A percentile compares a stretch with the other conserved stretches of the same genome.
phyloP scores from a whole-genome alignment of 2,113 vertebrate genomes.

The Eulacestoma nigropectus region DNA sequence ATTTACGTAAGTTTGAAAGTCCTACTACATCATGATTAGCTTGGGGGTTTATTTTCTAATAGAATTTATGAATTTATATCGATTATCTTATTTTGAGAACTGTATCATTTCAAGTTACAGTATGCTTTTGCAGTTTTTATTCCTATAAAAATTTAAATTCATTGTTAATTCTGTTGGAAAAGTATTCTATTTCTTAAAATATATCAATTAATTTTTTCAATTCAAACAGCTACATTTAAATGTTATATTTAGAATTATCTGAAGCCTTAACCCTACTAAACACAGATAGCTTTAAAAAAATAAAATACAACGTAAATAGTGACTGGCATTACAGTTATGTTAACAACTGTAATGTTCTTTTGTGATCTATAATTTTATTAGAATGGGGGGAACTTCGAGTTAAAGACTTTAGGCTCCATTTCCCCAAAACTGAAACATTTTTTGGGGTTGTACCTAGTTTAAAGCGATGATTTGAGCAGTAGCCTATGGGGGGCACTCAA shows the following conservation, averaged over 20 bases:
- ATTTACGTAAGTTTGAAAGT: neutral
- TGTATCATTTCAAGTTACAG: neutral
- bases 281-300: neutral
- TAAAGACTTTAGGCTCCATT: neutral
- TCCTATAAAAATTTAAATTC: neutral
- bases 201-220: neutral
- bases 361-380: neutral
- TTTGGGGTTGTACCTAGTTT: neutral
- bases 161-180: neutral
- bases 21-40: neutral
- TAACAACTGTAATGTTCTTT: neutral
- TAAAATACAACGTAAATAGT: neutral
- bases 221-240: neutral
- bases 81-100: neutral
- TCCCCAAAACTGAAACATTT: neutral
- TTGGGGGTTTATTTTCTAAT: accelerated
- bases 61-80: neutral
- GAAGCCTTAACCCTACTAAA: neutral
- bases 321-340: neutral
- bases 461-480: neutral
- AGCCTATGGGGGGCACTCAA: constrained; percentile 78
- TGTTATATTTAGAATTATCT: neutral
- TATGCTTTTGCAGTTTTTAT: neutral
- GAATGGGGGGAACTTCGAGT: neutral
- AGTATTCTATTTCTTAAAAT: neutral